These are phyloP conservation scores for Hedya salicella DNA, from an alignment of 2,888 invertebrate species.

Conservation along the genomic window DNA sequence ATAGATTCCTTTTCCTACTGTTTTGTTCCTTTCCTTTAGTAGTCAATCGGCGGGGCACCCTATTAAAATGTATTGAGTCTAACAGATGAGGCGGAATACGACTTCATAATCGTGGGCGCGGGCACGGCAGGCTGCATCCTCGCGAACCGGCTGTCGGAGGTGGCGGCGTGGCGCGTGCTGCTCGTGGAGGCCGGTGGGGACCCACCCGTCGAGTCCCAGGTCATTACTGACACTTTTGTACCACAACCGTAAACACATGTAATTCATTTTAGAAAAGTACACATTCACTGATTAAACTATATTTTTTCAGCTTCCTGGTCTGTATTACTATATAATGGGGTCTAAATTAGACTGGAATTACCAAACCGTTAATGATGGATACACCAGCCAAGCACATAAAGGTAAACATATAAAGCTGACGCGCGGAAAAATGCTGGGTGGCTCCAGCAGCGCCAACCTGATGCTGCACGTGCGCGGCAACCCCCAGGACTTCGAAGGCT, in stretches of 20 bases:
- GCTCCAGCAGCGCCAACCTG: conserved; percentile 41
- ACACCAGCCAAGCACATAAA: conserved; percentile 38
- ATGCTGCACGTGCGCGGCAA: conserved; percentile 39
- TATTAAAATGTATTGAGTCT: background rate
- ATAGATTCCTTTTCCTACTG: no score
- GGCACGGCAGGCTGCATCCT: conserved; percentile 66
- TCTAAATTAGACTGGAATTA: conserved; percentile 41
- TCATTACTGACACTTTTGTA: conserved; percentile 40
- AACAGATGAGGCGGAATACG: conserved; percentile 66
- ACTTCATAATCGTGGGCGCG: conserved; percentile 81
- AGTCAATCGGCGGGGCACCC: background rate
- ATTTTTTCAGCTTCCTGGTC: conserved; percentile 35
- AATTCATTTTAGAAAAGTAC: background rate
- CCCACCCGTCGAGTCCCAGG: conserved; percentile 54
- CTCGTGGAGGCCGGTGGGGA: conserved; percentile 67
- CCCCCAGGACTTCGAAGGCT: conserved; percentile 31
- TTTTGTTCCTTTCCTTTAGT: no score
- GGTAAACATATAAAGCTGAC: conserved; percentile 23
- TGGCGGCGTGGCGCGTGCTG: conserved; percentile 57
- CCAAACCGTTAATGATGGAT: conserved; percentile 31
- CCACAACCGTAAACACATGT: background rate
- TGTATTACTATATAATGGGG: conserved; percentile 30
- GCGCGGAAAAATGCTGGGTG: conserved; percentile 40
- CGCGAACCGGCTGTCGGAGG: conserved; percentile 63
- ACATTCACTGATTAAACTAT: background rate